Evolutionary conservation across 2,113 vertebrate species (phyloP).

Genomic region (Calypte anna): DNA sequence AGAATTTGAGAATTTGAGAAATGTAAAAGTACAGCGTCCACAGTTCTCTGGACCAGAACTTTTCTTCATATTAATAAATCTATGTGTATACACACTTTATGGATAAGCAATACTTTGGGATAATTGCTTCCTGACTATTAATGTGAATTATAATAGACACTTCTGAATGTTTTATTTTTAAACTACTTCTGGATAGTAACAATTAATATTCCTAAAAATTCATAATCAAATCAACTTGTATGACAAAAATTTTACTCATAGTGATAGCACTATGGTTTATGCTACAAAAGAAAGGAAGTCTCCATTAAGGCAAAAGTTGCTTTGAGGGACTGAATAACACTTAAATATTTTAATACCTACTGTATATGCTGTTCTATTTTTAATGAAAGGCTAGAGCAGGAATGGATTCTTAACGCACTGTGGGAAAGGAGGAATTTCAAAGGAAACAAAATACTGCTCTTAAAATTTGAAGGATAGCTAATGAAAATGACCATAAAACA

Average conservation of each 20-base stretch:
- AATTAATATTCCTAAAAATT: neutral
- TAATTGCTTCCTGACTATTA: neutral
- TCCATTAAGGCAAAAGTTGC: neutral
- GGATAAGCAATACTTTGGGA: neutral
- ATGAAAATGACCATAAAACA: neutral
- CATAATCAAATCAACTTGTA: neutral
- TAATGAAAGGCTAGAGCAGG: neutral
- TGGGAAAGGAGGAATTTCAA: neutral
- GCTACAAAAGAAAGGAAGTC: neutral
- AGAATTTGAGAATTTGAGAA: neutral
- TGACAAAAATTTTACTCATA: rapidly evolving
- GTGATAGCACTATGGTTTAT: neutral
- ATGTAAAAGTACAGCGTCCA: neutral
- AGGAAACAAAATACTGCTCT: neutral
- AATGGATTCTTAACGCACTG: neutral
- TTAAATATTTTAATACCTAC: neutral
- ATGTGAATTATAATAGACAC: neutral
- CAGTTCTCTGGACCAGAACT: neutral
- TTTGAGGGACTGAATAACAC: neutral
- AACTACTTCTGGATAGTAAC: neutral
- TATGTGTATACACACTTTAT: neutral
- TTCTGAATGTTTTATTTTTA: neutral
- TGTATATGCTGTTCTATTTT: neutral
- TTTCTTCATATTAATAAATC: neutral
- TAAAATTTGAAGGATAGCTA: neutral